These are phyloP conservation scores for Thermophis baileyi DNA, from an alignment of 2,113 vertebrate genomes.

Conservation along the genomic window DNA sequence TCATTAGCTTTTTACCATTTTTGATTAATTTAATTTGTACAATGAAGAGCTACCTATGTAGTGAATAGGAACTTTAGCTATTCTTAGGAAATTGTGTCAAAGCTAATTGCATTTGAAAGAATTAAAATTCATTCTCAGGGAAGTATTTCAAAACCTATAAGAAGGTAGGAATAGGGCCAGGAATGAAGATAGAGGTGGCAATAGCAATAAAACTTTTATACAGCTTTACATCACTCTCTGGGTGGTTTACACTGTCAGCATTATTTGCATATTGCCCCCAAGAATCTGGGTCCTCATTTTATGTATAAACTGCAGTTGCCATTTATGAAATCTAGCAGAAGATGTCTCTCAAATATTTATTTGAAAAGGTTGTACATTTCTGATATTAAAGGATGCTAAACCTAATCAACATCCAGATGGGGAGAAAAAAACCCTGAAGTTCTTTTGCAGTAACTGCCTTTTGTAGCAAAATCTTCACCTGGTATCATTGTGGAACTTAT, in stretches of 20 bases:
- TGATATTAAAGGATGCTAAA: slow-evolving; percentile 11
- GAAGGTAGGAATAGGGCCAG: not conserved
- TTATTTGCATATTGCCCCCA: not conserved
- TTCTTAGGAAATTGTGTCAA: slow-evolving; percentile 64
- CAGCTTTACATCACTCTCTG: not conserved
- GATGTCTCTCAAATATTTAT: slow-evolving; percentile 42
- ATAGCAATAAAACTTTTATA: not conserved
- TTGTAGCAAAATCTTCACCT: not conserved
- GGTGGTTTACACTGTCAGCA: not conserved
- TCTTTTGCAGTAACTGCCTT: not conserved
- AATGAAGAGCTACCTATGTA: slow-evolving; percentile 60
- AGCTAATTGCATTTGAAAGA: slow-evolving; percentile 56
- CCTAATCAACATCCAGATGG: slow-evolving; percentile 7
- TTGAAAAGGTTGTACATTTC: slow-evolving; percentile 16
- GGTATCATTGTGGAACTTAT: not conserved
- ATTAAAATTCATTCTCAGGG: slow-evolving; percentile 62
- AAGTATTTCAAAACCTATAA: slow-evolving; percentile 55
- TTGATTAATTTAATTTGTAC: slow-evolving; percentile 68
- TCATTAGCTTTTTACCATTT: slow-evolving; percentile 66
- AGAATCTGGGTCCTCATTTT: not conserved
- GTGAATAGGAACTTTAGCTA: slow-evolving; percentile 56
- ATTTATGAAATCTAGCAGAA: slow-evolving; percentile 19
- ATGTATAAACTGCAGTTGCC: not conserved
- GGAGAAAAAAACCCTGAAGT: not conserved
- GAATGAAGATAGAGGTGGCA: not conserved